Evolutionary conservation across 2,888 invertebrate species (phyloP).

Genomic region (Oxytorus armatus): DNA sequence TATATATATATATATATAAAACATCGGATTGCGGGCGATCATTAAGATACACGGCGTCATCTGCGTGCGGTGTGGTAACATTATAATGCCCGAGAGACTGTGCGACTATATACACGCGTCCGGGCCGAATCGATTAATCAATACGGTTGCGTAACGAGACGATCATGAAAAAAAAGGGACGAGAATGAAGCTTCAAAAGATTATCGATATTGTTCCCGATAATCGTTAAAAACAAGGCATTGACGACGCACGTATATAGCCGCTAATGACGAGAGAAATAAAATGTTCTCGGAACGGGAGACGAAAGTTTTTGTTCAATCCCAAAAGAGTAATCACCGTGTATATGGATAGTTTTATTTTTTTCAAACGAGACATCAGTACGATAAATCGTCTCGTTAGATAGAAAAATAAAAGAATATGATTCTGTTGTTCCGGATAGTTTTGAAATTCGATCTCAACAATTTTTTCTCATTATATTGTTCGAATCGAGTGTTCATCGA

Average conservation of each 20-base stretch:
- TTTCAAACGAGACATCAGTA: too few species aligned
- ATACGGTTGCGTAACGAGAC: constrained; percentile 38
- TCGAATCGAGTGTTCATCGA: background rate
- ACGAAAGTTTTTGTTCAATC: constrained; percentile 25
- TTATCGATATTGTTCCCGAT: constrained; percentile 27
- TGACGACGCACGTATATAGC: background rate
- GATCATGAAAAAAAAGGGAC: too few species aligned
- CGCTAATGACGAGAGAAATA: constrained; percentile 14
- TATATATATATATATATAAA: constrained; percentile 29
- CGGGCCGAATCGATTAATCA: constrained; percentile 53
- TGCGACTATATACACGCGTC: background rate
- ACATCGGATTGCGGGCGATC: constrained; percentile 39
- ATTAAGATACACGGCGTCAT: constrained; percentile 40
- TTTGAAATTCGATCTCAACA: background rate
- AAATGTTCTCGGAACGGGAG: background rate
- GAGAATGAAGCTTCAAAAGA: constrained; percentile 9
- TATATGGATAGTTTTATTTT: too few species aligned
- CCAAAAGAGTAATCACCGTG: too few species aligned
- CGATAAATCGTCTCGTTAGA: background rate
- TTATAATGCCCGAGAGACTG: background rate
- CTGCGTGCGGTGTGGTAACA: constrained; percentile 7
- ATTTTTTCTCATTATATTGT: constrained; percentile 5
- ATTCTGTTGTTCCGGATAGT: too few species aligned
- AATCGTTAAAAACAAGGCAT: constrained; percentile 21
- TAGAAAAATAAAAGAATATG: too few species aligned